These are phyloP conservation scores for Caprella mutica DNA, from an alignment of 2,888 invertebrate genomes.

Conservation along the genomic window DNA sequence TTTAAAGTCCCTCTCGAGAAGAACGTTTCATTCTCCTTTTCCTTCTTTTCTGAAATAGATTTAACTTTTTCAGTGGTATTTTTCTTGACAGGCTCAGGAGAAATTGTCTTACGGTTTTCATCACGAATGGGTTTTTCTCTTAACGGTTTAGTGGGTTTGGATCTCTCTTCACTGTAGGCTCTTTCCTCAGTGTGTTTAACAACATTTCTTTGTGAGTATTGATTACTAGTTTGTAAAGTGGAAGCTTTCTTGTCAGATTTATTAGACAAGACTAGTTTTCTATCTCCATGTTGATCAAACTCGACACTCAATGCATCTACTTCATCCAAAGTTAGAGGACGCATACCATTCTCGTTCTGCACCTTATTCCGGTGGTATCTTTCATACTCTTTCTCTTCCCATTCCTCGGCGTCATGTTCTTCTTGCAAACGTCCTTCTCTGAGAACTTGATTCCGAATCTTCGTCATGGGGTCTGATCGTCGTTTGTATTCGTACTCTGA, in stretches of 20 bases:
- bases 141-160: neutral
- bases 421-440: constrained; percentile 21
- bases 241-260: constrained; percentile 1
- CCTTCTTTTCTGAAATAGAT: constrained; percentile 16
- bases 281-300: constrained; percentile 22
- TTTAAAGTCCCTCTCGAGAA: constrained; percentile 8
- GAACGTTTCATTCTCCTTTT: constrained; percentile 13
- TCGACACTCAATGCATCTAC: constrained; percentile 27
- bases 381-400: neutral
- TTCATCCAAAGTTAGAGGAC: constrained; percentile 27
- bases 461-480: constrained; percentile 22
- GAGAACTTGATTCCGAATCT: constrained; percentile 28
- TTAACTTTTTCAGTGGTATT: constrained; percentile 10
- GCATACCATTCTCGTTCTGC: constrained; percentile 17
- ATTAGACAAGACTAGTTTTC: constrained; percentile 20
- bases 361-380: constrained; percentile 1
- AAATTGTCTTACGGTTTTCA: too few species aligned
- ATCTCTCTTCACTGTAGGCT: constrained; percentile 6
- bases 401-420: constrained; percentile 27
- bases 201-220: neutral
- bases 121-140: constrained; percentile 6
- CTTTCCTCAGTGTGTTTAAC: neutral
- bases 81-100: constrained; percentile 8
- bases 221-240: neutral
- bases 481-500: constrained; percentile 18